phyloP scores from a whole-genome alignment of 1,140 invertebrate genomes.

The Trichomalopsis sarcophagae region DNA sequence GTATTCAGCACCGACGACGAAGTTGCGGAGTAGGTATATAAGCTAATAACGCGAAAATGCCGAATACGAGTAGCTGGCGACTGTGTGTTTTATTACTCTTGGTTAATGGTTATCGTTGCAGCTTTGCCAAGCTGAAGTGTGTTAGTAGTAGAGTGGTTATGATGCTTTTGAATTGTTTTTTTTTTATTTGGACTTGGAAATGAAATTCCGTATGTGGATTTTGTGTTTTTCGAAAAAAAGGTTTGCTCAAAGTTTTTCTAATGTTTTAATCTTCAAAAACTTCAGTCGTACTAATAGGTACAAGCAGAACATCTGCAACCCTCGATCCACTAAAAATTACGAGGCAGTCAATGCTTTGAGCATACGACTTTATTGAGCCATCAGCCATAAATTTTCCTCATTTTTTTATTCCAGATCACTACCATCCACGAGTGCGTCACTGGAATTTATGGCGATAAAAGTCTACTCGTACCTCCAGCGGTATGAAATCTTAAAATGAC shows the following conservation, averaged over 20 bases:
- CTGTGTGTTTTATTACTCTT: not conserved
- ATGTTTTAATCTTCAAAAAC: no score
- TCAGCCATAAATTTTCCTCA: not conserved
- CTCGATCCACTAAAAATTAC: no score
- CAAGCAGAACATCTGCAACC: not conserved
- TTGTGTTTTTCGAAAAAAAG: no score
- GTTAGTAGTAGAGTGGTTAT: not conserved
- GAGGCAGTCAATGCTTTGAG: no score
- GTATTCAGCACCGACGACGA: not conserved
- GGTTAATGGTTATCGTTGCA: not conserved
- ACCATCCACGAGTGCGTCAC: not conserved
- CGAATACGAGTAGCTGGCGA: not conserved
- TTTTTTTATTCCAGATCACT: conserved; percentile 7
- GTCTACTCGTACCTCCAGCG: not conserved
- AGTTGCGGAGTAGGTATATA: not conserved
- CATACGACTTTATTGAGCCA: not conserved
- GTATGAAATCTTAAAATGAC: conserved; percentile 10
- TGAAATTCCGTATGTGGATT: no score
- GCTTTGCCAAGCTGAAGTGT: not conserved
- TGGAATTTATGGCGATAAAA: not conserved
- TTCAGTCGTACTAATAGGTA: no score
- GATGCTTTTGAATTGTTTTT: no score
- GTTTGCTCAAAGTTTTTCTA: no score
- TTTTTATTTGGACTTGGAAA: no score
- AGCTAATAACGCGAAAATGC: not conserved